These are phyloP conservation scores for Oreohelix idahoensis DNA, from an alignment of 1,140 invertebrate genomes.

Conservation along the genomic window DNA sequence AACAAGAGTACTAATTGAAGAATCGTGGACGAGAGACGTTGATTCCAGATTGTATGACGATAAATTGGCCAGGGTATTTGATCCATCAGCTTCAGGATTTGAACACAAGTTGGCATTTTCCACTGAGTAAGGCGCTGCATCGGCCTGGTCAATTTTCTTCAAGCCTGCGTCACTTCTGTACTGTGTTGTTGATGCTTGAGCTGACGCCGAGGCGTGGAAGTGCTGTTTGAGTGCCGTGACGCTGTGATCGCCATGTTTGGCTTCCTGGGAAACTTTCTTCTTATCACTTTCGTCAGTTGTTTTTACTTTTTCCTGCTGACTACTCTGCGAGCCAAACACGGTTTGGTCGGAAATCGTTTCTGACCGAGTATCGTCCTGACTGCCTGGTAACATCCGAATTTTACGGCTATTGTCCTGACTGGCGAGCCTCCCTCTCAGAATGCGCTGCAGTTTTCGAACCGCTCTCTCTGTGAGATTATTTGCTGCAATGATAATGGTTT, in stretches of 20 bases:
- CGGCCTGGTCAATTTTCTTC: background rate
- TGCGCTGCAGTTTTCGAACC: background rate
- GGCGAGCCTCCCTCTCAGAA: background rate
- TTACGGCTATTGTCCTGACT: background rate
- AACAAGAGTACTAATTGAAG: background rate
- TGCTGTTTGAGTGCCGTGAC: background rate
- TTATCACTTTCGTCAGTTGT: background rate
- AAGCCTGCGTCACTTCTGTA: background rate
- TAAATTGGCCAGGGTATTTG: background rate
- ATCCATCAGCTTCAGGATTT: background rate
- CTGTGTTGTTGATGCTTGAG: background rate
- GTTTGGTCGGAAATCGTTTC: background rate
- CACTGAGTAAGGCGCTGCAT: background rate
- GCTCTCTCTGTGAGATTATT: conserved; percentile 15
- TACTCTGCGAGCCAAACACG: background rate
- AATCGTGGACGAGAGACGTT: background rate
- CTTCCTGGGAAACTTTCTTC: background rate
- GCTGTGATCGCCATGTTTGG: background rate
- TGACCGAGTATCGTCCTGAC: background rate
- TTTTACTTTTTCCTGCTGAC: background rate
- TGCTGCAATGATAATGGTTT: too few relatives aligned
- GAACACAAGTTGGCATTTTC: background rate
- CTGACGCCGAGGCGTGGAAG: background rate
- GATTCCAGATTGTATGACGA: background rate
- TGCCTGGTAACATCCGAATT: background rate